Percentiles rank a stretch among this genome's conserved stretches.
These are phyloP conservation scores for Prunella himalayana DNA, from an alignment of 2,113 vertebrate species.

Conservation along the genomic window DNA sequence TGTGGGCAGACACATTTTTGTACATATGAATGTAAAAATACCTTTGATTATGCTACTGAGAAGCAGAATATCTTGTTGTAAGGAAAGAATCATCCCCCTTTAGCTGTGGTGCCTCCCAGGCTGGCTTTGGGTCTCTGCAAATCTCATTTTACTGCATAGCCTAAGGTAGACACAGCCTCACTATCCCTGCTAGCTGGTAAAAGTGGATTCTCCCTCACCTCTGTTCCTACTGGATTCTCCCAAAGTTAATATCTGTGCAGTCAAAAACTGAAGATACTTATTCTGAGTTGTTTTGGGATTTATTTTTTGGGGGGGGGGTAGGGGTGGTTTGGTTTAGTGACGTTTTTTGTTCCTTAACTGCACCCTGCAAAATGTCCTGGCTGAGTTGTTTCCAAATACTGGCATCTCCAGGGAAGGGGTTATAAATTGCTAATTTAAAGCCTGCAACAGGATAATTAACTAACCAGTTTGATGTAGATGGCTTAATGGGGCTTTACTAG, in stretches of 20 bases:
- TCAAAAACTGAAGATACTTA: not conserved
- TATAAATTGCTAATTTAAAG: conserved; percentile 63
- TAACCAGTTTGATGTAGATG: conserved; percentile 65
- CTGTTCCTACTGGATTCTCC: not conserved
- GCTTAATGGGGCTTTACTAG: conserved; percentile 61
- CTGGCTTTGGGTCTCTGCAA: not conserved
- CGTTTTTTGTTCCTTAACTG: not conserved
- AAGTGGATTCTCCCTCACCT: not conserved
- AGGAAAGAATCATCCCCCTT: not conserved
- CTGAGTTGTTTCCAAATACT: conserved; percentile 45
- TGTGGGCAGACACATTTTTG: not conserved
- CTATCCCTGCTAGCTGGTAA: not conserved
- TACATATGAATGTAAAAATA: not conserved
- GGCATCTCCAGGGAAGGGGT: conserved; percentile 51
- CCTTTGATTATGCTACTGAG: not conserved
- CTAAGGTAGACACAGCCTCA: not conserved
- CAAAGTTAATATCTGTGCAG: not conserved
- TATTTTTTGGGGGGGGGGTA: too few species aligned
- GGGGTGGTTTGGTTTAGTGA: not conserved
- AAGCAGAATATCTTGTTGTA: not conserved
- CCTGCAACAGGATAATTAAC: conserved; percentile 56
- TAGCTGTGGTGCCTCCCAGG: not conserved
- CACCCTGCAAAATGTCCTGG: conserved; percentile 11
- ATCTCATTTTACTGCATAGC: not conserved
- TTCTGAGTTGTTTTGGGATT: not conserved